Percentiles rank a stretch among this genome's conserved stretches.
These are phyloP conservation scores for Eubasilissa splendida DNA, from an alignment of 2,888 invertebrate genomes.

Conservation along the genomic window DNA sequence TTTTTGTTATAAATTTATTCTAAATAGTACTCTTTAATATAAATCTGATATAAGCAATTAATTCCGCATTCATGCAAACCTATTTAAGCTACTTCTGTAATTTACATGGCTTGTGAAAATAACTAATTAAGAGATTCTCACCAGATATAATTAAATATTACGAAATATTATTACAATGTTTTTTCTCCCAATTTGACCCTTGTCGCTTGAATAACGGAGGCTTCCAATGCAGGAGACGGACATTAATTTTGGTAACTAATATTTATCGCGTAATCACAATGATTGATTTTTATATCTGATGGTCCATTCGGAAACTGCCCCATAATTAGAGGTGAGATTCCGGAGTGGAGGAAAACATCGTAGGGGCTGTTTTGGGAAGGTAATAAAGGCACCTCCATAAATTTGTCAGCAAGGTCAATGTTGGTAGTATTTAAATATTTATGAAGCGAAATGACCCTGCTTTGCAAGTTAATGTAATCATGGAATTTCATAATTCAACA, in stretches of 20 bases:
- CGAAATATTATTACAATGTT: too few species aligned
- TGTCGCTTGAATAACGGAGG: conserved; percentile 42
- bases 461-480: background rate
- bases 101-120: too few species aligned
- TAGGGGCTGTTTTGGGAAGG: conserved; percentile 1
- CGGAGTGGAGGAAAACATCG: background rate
- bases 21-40: too few species aligned
- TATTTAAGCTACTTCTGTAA: too few species aligned
- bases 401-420: conserved; percentile 36
- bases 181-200: conserved; percentile 32
- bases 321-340: conserved; percentile 55
- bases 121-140: too few species aligned
- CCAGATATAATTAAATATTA: too few species aligned
- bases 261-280: conserved; percentile 72
- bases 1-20: too few species aligned
- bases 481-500: background rate
- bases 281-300: conserved; percentile 61
- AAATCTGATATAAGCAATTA: too few species aligned
- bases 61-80: too few species aligned
- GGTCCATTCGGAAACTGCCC: conserved; percentile 49
- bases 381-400: conserved; percentile 35
- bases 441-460: background rate
- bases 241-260: conserved; percentile 72
- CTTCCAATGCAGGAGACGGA: conserved; percentile 54
- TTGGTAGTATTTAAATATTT: conserved; percentile 31